A percentile compares a stretch with the other conserved stretches of the same genome.
Conservation (phyloP, 2,113 vertebrate genomes). For the Oxyura jamaicensis region DNA sequence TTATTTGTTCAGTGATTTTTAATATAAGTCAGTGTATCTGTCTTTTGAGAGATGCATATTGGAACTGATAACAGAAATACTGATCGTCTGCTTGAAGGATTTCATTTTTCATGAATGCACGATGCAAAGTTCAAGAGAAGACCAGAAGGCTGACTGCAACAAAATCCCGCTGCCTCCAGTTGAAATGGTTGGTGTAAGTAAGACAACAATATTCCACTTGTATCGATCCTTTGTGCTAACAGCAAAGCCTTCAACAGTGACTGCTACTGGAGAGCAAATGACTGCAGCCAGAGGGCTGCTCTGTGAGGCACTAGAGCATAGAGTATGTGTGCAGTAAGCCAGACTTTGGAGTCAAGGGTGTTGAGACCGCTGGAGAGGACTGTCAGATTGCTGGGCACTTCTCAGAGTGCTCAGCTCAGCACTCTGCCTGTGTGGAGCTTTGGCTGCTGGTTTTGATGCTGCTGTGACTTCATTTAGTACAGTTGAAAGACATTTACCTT, state of each 20-base stretch:
- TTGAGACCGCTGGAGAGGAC: not conserved
- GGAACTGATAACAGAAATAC: not conserved
- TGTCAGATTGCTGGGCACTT: not conserved
- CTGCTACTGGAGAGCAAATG: not conserved
- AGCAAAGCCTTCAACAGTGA: accelerated
- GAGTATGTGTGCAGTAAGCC: not conserved
- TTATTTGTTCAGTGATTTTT: not conserved
- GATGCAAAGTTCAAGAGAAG: not conserved
- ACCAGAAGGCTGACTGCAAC: not conserved
- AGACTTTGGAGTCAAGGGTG: not conserved
- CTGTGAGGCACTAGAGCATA: accelerated
- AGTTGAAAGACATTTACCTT: not conserved
- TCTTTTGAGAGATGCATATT: not conserved
- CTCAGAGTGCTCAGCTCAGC: too few relatives aligned
- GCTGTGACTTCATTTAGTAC: too few relatives aligned
- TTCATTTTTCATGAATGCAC: not conserved
- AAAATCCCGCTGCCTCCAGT: not conserved
- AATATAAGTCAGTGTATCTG: not conserved
- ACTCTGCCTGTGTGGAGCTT: not conserved
- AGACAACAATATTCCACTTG: not conserved
- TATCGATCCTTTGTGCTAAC: accelerated
- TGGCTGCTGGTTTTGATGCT: not conserved
- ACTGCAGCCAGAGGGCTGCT: not conserved
- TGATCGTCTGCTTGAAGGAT: not conserved
- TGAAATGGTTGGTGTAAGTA: not conserved